A percentile compares a stretch with the other conserved stretches of the same genome.
These are phyloP conservation scores for Schizopygopsis pylzovi DNA, from an alignment of 2,797 vertebrate genomes.

Conservation along the genomic window DNA sequence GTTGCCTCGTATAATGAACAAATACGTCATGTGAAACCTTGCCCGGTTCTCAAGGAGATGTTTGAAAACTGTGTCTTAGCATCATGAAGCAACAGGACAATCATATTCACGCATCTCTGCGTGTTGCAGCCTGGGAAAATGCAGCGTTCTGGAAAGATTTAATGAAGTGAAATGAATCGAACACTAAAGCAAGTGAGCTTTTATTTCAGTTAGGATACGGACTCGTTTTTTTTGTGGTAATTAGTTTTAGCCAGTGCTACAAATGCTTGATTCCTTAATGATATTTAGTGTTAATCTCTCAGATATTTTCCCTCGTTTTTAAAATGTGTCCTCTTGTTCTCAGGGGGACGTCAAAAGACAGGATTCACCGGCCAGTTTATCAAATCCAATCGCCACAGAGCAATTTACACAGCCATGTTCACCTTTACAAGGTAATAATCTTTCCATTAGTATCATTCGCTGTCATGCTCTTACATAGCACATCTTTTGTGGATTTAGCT, in stretches of 20 bases:
- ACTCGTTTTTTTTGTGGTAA: not conserved
- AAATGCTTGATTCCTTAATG: not conserved
- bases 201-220: not conserved
- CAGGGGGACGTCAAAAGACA: slow-evolving; percentile 74
- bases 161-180: not conserved
- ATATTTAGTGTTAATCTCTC: not conserved
- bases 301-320: not conserved
- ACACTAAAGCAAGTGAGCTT: not conserved
- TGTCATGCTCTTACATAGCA: not conserved
- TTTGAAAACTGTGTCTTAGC: not conserved
- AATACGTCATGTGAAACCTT: slow-evolving; percentile 30
- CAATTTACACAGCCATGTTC: slow-evolving; percentile 61
- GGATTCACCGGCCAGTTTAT: slow-evolving; percentile 54
- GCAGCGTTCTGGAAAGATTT: not conserved
- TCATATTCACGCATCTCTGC: slow-evolving; percentile 21
- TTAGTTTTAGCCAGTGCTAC: not conserved
- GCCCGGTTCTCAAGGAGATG: not conserved
- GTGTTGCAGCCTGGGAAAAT: slow-evolving; percentile 29
- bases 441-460: not conserved
- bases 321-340: not conserved
- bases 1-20: not conserved
- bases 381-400: slow-evolving; percentile 57
- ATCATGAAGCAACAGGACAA: slow-evolving; percentile 8
- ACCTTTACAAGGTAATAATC: slow-evolving; percentile 67
- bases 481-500: not conserved